Conservation (phyloP, 2,888 invertebrate species). For the Limnephilus marmoratus region DNA sequence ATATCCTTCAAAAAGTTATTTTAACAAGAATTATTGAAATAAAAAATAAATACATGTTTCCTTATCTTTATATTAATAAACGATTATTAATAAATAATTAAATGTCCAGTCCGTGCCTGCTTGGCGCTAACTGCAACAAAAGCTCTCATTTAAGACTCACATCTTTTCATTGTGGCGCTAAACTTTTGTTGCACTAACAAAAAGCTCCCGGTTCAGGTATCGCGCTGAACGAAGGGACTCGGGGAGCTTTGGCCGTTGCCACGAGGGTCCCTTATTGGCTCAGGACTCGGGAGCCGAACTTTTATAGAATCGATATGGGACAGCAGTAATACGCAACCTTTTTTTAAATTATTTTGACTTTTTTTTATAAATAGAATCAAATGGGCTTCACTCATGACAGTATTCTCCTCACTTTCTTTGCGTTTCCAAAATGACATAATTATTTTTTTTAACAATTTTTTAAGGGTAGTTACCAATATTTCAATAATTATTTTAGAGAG, state of each 20-base stretch:
- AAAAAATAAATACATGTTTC: too few species aligned
- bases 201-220: constrained; percentile 32
- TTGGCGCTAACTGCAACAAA: constrained; percentile 33
- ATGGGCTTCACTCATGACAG: too few species aligned
- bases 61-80: neutral
- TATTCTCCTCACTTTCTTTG: too few species aligned
- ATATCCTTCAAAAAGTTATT: too few species aligned
- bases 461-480: too few species aligned
- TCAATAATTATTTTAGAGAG: too few species aligned
- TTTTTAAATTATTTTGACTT: neutral
- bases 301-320: neutral
- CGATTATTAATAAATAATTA: neutral
- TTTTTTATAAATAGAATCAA: too few species aligned
- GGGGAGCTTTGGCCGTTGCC: neutral
- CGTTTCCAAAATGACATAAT: too few species aligned
- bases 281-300: neutral
- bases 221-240: neutral
- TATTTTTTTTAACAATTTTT: too few species aligned
- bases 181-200: constrained; percentile 35
- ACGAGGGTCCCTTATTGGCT: neutral
- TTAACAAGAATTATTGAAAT: too few species aligned
- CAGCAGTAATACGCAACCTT: neutral
- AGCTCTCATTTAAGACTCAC: neutral
- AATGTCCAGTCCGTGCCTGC: neutral
- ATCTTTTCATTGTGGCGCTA: constrained; percentile 44